These are phyloP conservation scores for Crocallis elinguaria DNA, from an alignment of 2,888 invertebrate species.

Conservation along the genomic window DNA sequence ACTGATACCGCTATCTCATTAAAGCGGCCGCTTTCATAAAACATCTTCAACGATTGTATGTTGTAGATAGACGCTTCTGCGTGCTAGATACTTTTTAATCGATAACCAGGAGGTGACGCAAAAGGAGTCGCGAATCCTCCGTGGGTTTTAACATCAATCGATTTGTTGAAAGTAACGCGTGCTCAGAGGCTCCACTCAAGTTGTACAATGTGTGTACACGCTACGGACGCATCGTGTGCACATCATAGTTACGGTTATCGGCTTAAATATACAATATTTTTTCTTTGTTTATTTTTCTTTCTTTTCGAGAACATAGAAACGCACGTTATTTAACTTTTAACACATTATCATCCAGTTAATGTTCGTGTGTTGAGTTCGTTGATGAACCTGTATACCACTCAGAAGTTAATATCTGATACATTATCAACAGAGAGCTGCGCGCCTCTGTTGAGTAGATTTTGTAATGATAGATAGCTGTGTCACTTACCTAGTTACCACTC, in stretches of 20 bases:
- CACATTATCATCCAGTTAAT: slow-evolving; percentile 7
- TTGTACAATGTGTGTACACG: slow-evolving; percentile 14
- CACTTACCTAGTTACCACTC: slow-evolving; percentile 38
- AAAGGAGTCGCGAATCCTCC: slow-evolving; percentile 3
- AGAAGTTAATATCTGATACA: slow-evolving; percentile 31
- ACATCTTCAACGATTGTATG: background rate
- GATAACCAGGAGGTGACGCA: background rate
- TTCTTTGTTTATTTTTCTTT: slow-evolving; percentile 13
- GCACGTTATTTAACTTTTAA: background rate
- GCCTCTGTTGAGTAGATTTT: slow-evolving; percentile 30
- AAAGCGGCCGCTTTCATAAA: slow-evolving; percentile 1
- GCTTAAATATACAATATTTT: slow-evolving; percentile 9
- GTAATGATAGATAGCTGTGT: slow-evolving; percentile 35
- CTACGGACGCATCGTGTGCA: slow-evolving; percentile 28
- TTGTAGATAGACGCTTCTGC: background rate
- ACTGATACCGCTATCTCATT: background rate
- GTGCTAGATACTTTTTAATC: background rate
- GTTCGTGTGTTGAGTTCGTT: slow-evolving; percentile 34
- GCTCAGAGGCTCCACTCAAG: too few species aligned
- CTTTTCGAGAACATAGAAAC: background rate
- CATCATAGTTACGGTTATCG: slow-evolving; percentile 28
- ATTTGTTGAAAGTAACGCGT: background rate
- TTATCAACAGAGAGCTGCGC: slow-evolving; percentile 33
- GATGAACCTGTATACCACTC: slow-evolving; percentile 27
- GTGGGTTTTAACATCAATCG: background rate